Evolutionary conservation across 2,888 invertebrate species (phyloP).

Genomic region (Trilocha varians): DNA sequence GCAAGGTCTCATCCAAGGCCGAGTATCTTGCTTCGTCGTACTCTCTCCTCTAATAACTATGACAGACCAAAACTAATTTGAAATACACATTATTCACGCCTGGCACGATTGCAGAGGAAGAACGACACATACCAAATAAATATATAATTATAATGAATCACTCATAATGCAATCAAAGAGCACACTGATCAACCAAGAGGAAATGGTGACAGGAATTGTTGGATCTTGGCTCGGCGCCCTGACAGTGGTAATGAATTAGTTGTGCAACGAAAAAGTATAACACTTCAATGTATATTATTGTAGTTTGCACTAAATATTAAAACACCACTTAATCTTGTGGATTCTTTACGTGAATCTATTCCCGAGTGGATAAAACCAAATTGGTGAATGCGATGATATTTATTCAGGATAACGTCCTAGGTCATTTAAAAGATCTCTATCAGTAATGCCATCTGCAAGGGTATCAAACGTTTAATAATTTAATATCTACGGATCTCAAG

Average conservation of each 20-base stretch:
- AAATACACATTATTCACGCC: conserved; percentile 5
- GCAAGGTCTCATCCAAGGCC: conserved; percentile 12
- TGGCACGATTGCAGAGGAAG: conserved; percentile 2
- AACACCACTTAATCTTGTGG: too few relatives aligned
- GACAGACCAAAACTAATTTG: neutral
- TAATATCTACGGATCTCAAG: too few relatives aligned
- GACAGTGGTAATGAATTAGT: conserved; percentile 11
- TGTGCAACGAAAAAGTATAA: neutral
- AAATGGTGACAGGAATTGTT: conserved; percentile 38
- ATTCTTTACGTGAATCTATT: too few relatives aligned
- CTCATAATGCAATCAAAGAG: conserved; percentile 15
- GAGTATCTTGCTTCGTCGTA: neutral
- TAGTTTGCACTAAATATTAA: too few relatives aligned
- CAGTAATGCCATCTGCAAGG: neutral
- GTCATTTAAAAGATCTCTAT: neutral
- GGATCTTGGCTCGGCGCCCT: conserved; percentile 46
- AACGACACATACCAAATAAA: conserved; percentile 3
- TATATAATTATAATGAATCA: conserved; percentile 35
- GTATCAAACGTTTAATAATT: neutral
- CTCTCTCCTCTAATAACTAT: neutral
- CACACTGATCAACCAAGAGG: conserved; percentile 33
- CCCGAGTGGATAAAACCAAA: neutral
- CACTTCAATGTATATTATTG: neutral
- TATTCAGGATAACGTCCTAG: neutral
- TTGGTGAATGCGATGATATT: neutral